These are phyloP conservation scores for Hydrotaea diabolus DNA, from an alignment of 2,888 invertebrate species.

Conservation along the genomic window DNA sequence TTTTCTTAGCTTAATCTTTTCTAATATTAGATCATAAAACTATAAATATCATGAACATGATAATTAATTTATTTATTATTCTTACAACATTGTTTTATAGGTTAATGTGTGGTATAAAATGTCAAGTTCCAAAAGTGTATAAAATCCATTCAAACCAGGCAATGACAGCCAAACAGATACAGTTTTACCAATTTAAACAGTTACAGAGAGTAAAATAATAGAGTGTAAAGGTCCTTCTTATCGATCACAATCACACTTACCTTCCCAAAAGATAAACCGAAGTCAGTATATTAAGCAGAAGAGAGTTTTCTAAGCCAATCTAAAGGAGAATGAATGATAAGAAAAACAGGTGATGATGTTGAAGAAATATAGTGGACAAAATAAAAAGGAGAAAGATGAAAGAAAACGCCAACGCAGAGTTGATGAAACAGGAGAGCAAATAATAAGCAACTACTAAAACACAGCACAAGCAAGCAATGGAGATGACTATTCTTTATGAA, in stretches of 20 bases:
- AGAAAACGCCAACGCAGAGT: slow-evolving; percentile 38
- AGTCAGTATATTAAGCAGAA: slow-evolving; percentile 8
- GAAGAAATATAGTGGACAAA: slow-evolving; percentile 53
- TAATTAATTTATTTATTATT: slow-evolving; percentile 78
- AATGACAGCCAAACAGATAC: slow-evolving; percentile 60
- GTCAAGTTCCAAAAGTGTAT: slow-evolving; percentile 76
- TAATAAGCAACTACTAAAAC: slow-evolving; percentile 7
- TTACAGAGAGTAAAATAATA: slow-evolving; percentile 56
- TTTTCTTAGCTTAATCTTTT: no score
- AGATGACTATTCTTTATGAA: slow-evolving; percentile 43
- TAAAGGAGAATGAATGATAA: slow-evolving; percentile 46
- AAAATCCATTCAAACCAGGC: slow-evolving; percentile 69
- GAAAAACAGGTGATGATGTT: slow-evolving; percentile 60
- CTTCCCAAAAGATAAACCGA: slow-evolving; percentile 47
- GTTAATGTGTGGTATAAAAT: slow-evolving; percentile 74
- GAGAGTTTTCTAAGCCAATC: slow-evolving; percentile 14
- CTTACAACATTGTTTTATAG: slow-evolving; percentile 78
- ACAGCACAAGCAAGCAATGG: slow-evolving; percentile 39
- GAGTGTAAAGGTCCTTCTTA: slow-evolving; percentile 51
- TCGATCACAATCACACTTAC: slow-evolving; percentile 39
- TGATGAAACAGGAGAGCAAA: slow-evolving; percentile 19
- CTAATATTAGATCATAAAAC: slow-evolving; percentile 17
- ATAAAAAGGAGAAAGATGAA: slow-evolving; percentile 38
- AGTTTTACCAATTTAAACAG: slow-evolving; percentile 60
- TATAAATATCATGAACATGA: slow-evolving; percentile 68